A percentile compares a stretch with the other conserved stretches of the same genome.
Evolutionary conservation across 1,140 invertebrate genomes (phyloP).

Genomic region (Pogonomyrmex barbatus): DNA sequence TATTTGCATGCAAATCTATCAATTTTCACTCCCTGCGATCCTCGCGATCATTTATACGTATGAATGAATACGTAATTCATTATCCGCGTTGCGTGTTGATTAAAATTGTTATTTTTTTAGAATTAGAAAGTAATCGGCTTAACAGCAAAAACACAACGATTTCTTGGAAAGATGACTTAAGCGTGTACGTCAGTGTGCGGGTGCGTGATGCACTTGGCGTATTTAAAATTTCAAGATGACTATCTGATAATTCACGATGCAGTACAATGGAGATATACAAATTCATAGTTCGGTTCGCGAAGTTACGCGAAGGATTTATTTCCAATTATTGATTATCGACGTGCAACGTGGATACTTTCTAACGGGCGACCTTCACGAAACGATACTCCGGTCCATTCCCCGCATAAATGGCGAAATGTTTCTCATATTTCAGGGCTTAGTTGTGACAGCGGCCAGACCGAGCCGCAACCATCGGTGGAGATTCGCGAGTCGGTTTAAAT

Average conservation of each 20-base stretch:
- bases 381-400: slow-evolving; percentile 14
- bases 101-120: not conserved
- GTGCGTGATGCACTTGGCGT: not conserved
- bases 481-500: slow-evolving; percentile 80
- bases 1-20: slow-evolving; percentile 39
- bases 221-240: slow-evolving; percentile 6
- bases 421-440: slow-evolving; percentile 77
- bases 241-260: not conserved
- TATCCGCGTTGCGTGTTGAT: not conserved
- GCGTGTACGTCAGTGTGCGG: not conserved
- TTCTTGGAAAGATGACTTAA: not conserved
- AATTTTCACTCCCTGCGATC: not conserved
- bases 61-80: slow-evolving; percentile 4
- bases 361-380: slow-evolving; percentile 35
- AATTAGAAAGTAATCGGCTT: slow-evolving; percentile 14
- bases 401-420: slow-evolving; percentile 60
- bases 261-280: not conserved
- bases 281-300: slow-evolving; percentile 10
- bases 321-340: not conserved
- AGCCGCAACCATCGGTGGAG: slow-evolving; percentile 66
- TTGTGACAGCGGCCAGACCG: slow-evolving; percentile 75
- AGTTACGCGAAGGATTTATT: slow-evolving; percentile 17
- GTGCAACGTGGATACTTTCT: slow-evolving; percentile 35
- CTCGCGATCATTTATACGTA: slow-evolving; percentile 1
- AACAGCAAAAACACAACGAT: not conserved